Percentiles rank a stretch among this genome's conserved stretches.
phyloP scores from a whole-genome alignment of 2,797 vertebrate species.

The Megaceryle alcyon region DNA sequence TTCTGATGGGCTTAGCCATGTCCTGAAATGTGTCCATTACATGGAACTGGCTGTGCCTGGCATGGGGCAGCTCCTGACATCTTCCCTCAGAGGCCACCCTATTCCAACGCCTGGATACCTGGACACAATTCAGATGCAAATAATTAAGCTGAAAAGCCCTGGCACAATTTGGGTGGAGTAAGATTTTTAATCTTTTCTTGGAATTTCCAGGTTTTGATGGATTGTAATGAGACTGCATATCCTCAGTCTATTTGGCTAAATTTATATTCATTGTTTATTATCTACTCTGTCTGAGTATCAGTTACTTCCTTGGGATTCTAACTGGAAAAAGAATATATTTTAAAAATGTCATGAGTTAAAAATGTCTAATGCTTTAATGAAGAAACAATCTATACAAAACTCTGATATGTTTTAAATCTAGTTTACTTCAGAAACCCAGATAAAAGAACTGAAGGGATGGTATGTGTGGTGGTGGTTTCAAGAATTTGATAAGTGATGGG shows the following conservation, averaged over 20 bases:
- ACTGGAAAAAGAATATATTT: background rate
- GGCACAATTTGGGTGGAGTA: background rate
- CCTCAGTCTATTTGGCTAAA: background rate
- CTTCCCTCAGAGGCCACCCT: background rate
- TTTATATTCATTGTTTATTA: background rate
- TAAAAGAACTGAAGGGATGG: background rate
- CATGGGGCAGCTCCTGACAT: background rate
- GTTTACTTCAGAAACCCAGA: background rate
- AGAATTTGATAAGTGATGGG: background rate
- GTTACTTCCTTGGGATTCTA: background rate
- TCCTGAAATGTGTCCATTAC: background rate
- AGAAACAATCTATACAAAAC: background rate
- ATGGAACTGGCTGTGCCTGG: fast-evolving
- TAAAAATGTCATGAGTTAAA: background rate
- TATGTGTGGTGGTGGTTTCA: background rate
- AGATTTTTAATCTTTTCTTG: background rate
- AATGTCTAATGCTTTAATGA: background rate
- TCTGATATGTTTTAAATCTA: background rate
- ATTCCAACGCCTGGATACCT: background rate
- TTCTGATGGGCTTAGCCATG: background rate
- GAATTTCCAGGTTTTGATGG: background rate
- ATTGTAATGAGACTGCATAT: background rate
- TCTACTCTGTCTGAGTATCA: background rate
- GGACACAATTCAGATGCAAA: background rate
- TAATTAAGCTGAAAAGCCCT: background rate